Conservation (phyloP, 2,888 invertebrate species). For the Melanargia galathea region DNA sequence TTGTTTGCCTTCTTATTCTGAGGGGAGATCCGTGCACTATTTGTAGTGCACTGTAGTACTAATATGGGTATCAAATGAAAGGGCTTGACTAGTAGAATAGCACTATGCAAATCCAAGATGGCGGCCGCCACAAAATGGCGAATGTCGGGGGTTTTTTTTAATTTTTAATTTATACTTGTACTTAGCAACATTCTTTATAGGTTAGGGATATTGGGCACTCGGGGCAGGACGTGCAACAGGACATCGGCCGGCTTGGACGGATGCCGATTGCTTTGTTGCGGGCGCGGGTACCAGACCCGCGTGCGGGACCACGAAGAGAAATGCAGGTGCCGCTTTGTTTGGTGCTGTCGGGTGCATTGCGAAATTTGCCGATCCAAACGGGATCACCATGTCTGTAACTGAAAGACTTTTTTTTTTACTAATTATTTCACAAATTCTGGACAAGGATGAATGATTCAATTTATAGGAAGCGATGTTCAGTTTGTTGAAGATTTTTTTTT, state of each 20-base stretch:
- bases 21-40: too few species aligned
- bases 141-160: too few species aligned
- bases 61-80: too few species aligned
- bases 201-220: conserved; percentile 90
- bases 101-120: too few species aligned
- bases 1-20: too few species aligned
- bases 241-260: conserved; percentile 93
- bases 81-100: too few species aligned
- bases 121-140: too few species aligned
- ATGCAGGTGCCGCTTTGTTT: conserved; percentile 94
- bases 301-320: conserved; percentile 92
- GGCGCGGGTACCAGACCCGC: conserved; percentile 92
- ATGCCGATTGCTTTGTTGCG: conserved; percentile 93
- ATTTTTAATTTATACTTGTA: too few species aligned
- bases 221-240: conserved; percentile 91
- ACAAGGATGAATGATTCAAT: neutral
- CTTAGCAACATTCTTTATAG: conserved; percentile 80
- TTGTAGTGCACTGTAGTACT: too few species aligned
- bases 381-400: conserved; percentile 94
- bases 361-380: conserved; percentile 89
- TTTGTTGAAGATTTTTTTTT: neutral
- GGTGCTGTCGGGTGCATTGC: conserved; percentile 95
- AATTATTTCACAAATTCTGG: neutral
- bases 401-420: conserved; percentile 47
- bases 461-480: neutral